Base-by-base conservation (phyloP, 2,888 invertebrate genomes). In the Pycnomerus fuliginosus region DNA sequence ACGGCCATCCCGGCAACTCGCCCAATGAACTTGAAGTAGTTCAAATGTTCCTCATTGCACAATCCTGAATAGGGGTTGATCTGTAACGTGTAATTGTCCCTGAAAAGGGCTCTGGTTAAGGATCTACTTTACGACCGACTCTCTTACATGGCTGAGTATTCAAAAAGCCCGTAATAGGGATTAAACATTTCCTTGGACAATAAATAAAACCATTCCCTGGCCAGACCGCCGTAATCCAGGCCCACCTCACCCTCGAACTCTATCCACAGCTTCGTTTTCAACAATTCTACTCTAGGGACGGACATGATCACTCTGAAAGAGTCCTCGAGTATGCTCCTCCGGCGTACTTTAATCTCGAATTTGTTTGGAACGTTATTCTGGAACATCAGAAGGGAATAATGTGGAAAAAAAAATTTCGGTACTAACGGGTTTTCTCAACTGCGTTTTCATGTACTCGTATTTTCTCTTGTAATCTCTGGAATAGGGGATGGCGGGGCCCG, bases 101-200 rank as follows among this genome's bases (percentile, higher is more conserved):
- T 87, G 69, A 33, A 35, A 25, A 28, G 11, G 20, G n/a, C n/a
- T n/a, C n/a, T n/a, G n/a, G n/a, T n/a, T n/a, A n/a, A n/a, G n/a
- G n/a, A n/a, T n/a, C n/a, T n/a, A n/a, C n/a, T n/a, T n/a, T n/a
- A n/a, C n/a, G n/a, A 27, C 23, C 23, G 29, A 11, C 8, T 14
- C 16, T 13, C 79, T 79, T 74, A 88, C 97, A 96, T 96, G 3
- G 98, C 98, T 1, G 97, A 97, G 79, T 99, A 99, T 75, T 99
- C 98, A 77, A 99, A 99, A 38, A 99, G 80, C 0, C 98, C 98
- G 75, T 99, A 99, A 74, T 98, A 99, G 0, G 99, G 99, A 79
- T 99, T 99, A 76, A 99, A 99, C 95, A 99, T 97, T 78, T 99
- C 98, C 73, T 96, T 96, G 1, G 97, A 98, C 7, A 99, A 77